Evolutionary conservation across 2,797 vertebrate genomes (phyloP), one percentile per base, ranked within the genome.

Genomic region (Catharus ustulatus): DNA sequence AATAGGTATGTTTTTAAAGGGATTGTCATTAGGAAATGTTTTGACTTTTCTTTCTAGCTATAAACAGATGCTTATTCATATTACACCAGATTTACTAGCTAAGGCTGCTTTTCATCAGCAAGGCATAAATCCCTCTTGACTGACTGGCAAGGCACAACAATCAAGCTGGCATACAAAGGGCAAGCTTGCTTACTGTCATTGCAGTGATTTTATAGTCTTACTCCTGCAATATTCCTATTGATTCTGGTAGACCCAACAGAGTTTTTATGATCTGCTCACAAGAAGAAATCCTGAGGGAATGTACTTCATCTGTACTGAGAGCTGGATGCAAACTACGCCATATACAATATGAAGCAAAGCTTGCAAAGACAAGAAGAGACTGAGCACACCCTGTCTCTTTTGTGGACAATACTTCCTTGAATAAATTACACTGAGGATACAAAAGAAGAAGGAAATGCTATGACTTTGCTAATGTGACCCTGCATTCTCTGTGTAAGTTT

Each of bases 51-150:
- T 82, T 90, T 82, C 58, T 79, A 69, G 79, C 79, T 90, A 75
- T 93, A 93, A 88, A 95, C 82, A 94, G 87, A 86, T 85, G 66
- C 30, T 93, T 91, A 84, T 90, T 95, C 73, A 81, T 94, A 84
- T 86, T 76, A 88, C 5, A 43, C 63, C 71, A 93, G 42, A 91
- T 90, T 96, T 94, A 87, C 79, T 93, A 89, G 78, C 84, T 94
- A 79, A 82, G 86, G 34, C 83, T 96, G 81, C 71, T 94, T 69
- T 91, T 87, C 92, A 95, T 93, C 92, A 95, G 34, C 58, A 72
- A 62, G 49, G 38, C 66, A 85, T 88, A 93, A 95, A 95, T 93
- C 69, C 34, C 36, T 77, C 82, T 92, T 94, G 94, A 69, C 66
- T 84, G 73, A 93, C 62, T 76, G 76, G 59, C 67, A 89, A 76